phyloP scores from a whole-genome alignment of 2,888 invertebrate genomes.

The Tenthredo livida region DNA sequence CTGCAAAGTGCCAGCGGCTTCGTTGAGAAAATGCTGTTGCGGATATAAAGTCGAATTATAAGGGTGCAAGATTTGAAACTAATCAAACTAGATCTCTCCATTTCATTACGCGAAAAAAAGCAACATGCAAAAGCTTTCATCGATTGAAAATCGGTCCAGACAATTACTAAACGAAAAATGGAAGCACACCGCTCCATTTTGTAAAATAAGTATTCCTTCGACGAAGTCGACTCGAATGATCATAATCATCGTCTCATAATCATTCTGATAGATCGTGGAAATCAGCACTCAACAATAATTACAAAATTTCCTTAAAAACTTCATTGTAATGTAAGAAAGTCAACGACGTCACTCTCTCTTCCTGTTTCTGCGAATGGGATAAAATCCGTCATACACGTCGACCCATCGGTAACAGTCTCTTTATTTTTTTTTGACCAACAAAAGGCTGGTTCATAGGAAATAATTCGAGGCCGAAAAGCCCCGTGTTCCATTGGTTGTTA shows the following conservation, averaged over 20 bases:
- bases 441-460: slow-evolving; percentile 23
- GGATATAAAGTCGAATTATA: background rate
- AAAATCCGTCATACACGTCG: background rate
- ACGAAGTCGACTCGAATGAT: background rate
- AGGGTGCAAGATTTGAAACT: background rate
- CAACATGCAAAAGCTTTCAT: background rate
- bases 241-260: background rate
- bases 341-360: background rate
- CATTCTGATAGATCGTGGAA: background rate
- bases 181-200: background rate
- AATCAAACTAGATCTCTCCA: background rate
- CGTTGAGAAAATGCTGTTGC: background rate
- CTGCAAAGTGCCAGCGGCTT: background rate
- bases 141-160: background rate
- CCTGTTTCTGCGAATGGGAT: background rate
- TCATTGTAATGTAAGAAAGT: slow-evolving; percentile 2
- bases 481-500: slow-evolving; percentile 36
- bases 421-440: background rate
- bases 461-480: slow-evolving; percentile 5
- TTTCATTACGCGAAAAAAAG: background rate
- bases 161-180: background rate
- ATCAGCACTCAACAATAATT: background rate
- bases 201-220: background rate
- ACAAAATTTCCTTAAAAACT: background rate
- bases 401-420: slow-evolving; percentile 15